Evolutionary conservation across 1,140 invertebrate species (phyloP).

Genomic region (Drosophila leontia): DNA sequence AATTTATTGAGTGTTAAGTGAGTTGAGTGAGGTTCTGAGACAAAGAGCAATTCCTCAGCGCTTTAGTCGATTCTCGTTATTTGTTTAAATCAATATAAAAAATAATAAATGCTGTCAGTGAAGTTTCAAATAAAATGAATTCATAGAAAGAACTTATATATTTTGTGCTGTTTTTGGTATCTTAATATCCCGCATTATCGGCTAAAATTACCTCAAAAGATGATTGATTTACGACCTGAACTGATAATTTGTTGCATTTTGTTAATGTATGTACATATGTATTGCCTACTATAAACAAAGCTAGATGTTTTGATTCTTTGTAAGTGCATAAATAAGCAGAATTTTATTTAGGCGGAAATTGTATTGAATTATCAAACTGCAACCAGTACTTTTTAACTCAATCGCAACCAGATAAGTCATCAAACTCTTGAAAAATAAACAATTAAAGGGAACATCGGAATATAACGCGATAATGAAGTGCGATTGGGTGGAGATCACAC

Average conservation of each 20-base stretch:
- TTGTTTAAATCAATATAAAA: too few relatives aligned
- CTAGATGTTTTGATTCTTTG: neutral
- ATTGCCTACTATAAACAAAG: neutral
- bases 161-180: neutral
- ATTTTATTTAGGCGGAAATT: neutral
- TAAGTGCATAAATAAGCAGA: neutral
- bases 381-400: neutral
- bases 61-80: too few relatives aligned
- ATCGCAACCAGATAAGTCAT: neutral
- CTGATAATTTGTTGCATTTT: neutral
- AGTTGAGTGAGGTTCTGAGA: too few relatives aligned
- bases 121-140: conserved; percentile 21
- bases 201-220: too few relatives aligned
- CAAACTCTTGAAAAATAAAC: neutral
- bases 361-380: neutral
- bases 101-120: too few relatives aligned
- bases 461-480: neutral
- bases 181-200: too few relatives aligned
- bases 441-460: neutral
- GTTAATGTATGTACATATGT: neutral
- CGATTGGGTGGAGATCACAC: too few relatives aligned
- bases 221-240: neutral
- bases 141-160: neutral
- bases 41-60: too few relatives aligned
- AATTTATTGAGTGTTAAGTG: too few relatives aligned